Evolutionary conservation across 2,797 vertebrate genomes (phyloP).

Genomic region (Nannoperca australis): DNA sequence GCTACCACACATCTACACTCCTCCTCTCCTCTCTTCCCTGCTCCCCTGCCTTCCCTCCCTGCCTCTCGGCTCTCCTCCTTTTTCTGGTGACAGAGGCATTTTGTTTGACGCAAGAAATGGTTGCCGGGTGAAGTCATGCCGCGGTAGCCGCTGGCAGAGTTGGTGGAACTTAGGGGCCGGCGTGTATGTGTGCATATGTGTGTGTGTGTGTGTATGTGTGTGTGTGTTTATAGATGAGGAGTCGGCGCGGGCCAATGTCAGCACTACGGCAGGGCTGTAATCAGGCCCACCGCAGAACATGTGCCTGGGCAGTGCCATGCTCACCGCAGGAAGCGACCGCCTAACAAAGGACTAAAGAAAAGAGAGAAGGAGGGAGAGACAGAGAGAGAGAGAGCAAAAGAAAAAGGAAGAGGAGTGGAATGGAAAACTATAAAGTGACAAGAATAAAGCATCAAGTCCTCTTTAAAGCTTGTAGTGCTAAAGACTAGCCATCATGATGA

Average conservation of each 20-base stretch:
- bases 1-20: constrained; percentile 73
- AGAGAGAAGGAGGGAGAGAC: constrained; percentile 45
- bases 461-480: constrained; percentile 8
- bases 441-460: constrained; percentile 30
- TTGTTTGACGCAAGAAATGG: constrained; percentile 85
- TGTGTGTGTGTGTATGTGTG: constrained; percentile 44
- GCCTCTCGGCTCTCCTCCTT: constrained; percentile 51
- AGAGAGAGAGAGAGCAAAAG: constrained; percentile 26
- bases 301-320: constrained; percentile 79
- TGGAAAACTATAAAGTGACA: constrained; percentile 48
- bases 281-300: constrained; percentile 85
- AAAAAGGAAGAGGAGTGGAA: constrained; percentile 34
- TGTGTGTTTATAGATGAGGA: constrained; percentile 79
- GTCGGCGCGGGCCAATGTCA: constrained; percentile 85
- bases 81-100: constrained; percentile 89
- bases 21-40: constrained; percentile 40
- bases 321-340: constrained; percentile 80
- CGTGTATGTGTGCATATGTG: constrained; percentile 45
- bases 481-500: constrained; percentile 23
- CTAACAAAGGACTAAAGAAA: constrained; percentile 76
- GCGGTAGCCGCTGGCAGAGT: constrained; percentile 85
- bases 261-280: constrained; percentile 85
- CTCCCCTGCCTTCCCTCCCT: constrained; percentile 13
- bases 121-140: constrained; percentile 87
- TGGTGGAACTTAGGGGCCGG: constrained; percentile 80